Conservation (phyloP, 2,797 vertebrate species). For the Pipistrellus pygmaeus region DNA sequence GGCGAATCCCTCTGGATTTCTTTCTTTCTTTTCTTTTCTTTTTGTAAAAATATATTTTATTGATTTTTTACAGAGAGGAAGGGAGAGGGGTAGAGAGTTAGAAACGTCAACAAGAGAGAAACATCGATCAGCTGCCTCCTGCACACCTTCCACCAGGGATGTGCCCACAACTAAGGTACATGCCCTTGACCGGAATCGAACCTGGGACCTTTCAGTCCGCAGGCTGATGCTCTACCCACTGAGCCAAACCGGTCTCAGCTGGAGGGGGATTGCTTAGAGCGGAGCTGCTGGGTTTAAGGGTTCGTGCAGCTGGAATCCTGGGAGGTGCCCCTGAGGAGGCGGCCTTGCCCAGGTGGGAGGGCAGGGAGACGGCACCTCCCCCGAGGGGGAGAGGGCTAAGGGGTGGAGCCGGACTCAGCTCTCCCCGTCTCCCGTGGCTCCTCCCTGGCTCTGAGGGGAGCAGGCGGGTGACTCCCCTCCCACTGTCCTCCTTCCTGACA, state of each 20-base stretch:
- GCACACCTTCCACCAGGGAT: too few species aligned
- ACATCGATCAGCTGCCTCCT: too few species aligned
- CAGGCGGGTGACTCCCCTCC: background rate
- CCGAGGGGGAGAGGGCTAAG: background rate
- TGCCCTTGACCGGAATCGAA: too few species aligned
- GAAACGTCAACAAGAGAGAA: too few species aligned
- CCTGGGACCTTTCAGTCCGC: too few species aligned
- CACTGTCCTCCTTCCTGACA: background rate
- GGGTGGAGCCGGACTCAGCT: fast-evolving
- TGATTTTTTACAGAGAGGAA: too few species aligned
- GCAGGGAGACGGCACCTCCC: background rate
- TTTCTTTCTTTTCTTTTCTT: background rate
- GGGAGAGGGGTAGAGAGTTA: too few species aligned
- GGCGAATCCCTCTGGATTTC: fast-evolving
- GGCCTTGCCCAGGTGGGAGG: background rate
- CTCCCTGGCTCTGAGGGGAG: background rate
- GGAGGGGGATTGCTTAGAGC: background rate
- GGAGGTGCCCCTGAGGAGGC: background rate
- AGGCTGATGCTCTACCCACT: too few species aligned
- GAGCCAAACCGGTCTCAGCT: too few species aligned
- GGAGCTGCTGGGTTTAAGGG: background rate
- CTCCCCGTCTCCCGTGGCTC: background rate
- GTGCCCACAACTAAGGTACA: too few species aligned
- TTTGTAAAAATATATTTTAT: too few species aligned
- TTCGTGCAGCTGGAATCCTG: background rate